A percentile compares a stretch with the other conserved stretches of the same genome.
These are phyloP conservation scores for Bucco capensis DNA, from an alignment of 2,113 vertebrate species.

Conservation along the genomic window DNA sequence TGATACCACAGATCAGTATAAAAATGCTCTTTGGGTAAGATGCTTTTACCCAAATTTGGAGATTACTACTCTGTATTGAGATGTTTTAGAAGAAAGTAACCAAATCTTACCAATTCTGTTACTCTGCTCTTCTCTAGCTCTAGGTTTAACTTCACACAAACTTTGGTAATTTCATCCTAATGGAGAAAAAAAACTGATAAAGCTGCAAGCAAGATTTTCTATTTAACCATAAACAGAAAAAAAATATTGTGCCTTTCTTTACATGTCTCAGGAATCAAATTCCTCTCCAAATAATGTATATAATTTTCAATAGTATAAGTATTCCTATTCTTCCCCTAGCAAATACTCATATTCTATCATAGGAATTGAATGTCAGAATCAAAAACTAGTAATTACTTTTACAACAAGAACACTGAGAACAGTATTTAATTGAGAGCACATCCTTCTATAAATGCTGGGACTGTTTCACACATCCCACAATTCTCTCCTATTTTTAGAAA, in stretches of 20 bases:
- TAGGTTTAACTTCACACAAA: constrained; percentile 86
- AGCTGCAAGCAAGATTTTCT: background rate
- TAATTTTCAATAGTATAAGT: background rate
- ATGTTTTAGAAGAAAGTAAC: background rate
- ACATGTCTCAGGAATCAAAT: background rate
- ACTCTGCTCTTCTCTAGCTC: constrained; percentile 89
- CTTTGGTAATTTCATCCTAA: constrained; percentile 91
- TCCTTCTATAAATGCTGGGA: background rate
- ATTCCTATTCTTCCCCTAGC: background rate
- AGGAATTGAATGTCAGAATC: background rate
- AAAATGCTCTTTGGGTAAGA: background rate
- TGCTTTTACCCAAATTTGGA: background rate
- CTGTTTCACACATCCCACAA: background rate
- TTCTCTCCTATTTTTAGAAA: background rate
- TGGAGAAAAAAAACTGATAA: constrained; percentile 9
- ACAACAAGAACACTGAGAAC: background rate
- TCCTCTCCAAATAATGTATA: background rate
- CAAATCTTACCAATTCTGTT: constrained; percentile 88
- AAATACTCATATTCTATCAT: background rate
- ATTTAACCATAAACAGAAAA: background rate
- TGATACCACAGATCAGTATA: background rate
- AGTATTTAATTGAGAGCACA: background rate
- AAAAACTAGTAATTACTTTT: background rate
- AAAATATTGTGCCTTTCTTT: background rate
- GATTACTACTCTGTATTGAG: background rate